phyloP scores from a whole-genome alignment of 37 sponge, comb jelly and placozoan genomes.

The Geodia barretti region DNA sequence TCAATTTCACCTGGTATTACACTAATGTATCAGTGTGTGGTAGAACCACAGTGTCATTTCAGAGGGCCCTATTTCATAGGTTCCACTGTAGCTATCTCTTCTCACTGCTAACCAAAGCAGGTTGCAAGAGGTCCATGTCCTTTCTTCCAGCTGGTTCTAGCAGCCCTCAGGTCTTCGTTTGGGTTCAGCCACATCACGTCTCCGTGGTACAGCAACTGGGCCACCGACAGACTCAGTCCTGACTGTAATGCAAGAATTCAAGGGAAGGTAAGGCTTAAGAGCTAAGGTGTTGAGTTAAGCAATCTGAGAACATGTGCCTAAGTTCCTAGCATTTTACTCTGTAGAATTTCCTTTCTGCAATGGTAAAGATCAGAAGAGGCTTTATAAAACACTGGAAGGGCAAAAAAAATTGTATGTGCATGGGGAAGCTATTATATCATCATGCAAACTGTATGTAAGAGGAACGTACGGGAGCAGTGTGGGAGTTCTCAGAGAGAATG shows the following conservation, averaged over 20 bases:
- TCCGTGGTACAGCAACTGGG: conserved; percentile 51
- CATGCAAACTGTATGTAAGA: not conserved
- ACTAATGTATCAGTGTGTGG: not conserved
- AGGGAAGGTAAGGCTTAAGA: too few relatives aligned
- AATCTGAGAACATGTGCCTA: too few relatives aligned
- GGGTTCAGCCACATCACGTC: conserved; percentile 84
- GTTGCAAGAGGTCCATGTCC: conserved; percentile 74
- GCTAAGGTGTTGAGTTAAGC: too few relatives aligned
- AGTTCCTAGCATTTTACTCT: too few relatives aligned
- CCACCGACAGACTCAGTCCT: conserved; percentile 50
- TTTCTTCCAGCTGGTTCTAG: conserved; percentile 67
- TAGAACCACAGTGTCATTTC: not conserved
- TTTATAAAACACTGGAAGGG: too few relatives aligned
- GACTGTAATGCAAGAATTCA: conserved; percentile 19
- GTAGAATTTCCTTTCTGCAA: too few relatives aligned
- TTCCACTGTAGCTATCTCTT: too few relatives aligned
- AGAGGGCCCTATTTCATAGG: not conserved
- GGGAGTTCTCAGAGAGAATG: conserved; percentile 15
- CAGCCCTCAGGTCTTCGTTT: conserved; percentile 31
- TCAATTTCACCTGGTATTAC: too few relatives aligned
- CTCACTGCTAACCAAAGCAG: conserved; percentile 64
- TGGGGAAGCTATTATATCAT: not conserved
- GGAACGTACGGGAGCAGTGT: not conserved
- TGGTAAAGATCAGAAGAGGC: too few relatives aligned
- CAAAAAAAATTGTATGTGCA: not conserved